Evolutionary conservation across 2,113 vertebrate genomes (phyloP).

Genomic region (Pseudopipra pipra): DNA sequence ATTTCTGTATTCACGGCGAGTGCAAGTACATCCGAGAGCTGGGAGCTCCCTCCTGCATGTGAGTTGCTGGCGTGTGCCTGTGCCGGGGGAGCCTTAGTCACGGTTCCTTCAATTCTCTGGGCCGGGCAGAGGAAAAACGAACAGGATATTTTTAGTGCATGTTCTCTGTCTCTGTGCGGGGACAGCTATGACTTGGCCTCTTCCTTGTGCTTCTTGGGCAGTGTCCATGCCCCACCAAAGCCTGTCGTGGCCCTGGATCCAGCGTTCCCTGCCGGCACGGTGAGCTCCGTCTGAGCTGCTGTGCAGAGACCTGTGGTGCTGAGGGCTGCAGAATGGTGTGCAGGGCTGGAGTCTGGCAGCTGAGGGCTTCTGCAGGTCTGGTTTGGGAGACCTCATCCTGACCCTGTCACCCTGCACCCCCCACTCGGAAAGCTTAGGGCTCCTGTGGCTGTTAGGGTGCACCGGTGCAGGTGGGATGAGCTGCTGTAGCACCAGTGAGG

Average conservation of each 20-base stretch:
- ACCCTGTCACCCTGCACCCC: neutral
- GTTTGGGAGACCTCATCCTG: neutral
- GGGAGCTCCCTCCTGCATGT: slow-evolving; percentile 86
- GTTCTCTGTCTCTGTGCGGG: accelerated
- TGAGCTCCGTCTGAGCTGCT: neutral
- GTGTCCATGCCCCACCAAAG: neutral
- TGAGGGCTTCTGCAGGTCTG: neutral
- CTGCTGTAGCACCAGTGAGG: neutral
- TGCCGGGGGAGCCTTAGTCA: neutral
- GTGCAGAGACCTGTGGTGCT: accelerated
- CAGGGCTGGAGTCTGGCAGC: neutral
- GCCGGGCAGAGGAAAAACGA: slow-evolving; percentile 44
- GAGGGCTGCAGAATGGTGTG: neutral
- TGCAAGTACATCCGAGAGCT: slow-evolving; percentile 86
- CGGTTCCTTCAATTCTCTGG: slow-evolving; percentile 59
- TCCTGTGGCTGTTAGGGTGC: accelerated
- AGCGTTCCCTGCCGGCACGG: accelerated
- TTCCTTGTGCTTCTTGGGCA: neutral
- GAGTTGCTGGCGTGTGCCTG: slow-evolving; percentile 67
- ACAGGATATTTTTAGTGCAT: slow-evolving; percentile 71
- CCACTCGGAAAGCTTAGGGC: accelerated
- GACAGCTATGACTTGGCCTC: neutral
- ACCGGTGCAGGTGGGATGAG: neutral
- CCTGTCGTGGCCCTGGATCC: accelerated
- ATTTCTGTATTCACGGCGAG: slow-evolving; percentile 94